These are phyloP conservation scores for Bostrychus sinensis DNA, from an alignment of 2,113 vertebrate species.

Conservation along the genomic window DNA sequence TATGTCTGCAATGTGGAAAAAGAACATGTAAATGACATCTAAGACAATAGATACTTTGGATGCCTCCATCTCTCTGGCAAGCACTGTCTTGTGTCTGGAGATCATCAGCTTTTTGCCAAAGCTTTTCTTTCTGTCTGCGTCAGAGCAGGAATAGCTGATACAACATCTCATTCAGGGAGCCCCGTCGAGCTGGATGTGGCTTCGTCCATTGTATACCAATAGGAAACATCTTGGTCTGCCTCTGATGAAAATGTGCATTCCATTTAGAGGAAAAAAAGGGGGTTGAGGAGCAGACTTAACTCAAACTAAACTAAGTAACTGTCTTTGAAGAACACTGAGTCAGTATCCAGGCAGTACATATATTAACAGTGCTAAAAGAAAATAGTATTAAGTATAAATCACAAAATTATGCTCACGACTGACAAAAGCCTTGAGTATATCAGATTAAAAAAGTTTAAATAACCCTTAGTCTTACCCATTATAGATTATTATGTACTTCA, in stretches of 20 bases:
- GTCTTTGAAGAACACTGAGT: slow-evolving; percentile 44
- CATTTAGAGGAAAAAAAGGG: slow-evolving; percentile 30
- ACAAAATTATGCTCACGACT: slow-evolving; percentile 13
- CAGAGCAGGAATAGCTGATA: slow-evolving; percentile 55
- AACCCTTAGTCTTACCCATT: slow-evolving; percentile 20
- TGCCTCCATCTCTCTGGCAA: slow-evolving; percentile 60
- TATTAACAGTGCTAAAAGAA: slow-evolving; percentile 32
- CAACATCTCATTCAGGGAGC: slow-evolving; percentile 51
- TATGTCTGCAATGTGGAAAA: slow-evolving; percentile 40
- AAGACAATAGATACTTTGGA: slow-evolving; percentile 52
- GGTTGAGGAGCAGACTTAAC: slow-evolving; percentile 38
- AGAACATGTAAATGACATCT: slow-evolving; percentile 35
- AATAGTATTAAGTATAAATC: slow-evolving; percentile 20
- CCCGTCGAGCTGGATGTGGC: slow-evolving; percentile 34
- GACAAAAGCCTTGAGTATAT: slow-evolving; percentile 36
- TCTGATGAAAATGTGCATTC: slow-evolving; percentile 61
- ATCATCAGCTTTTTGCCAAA: slow-evolving; percentile 49
- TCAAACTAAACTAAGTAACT: slow-evolving; percentile 32
- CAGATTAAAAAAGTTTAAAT: slow-evolving; percentile 42
- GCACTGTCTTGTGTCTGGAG: slow-evolving; percentile 52
- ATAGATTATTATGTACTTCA: too few species aligned
- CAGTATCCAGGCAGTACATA: slow-evolving; percentile 37
- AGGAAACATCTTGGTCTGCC: slow-evolving; percentile 37
- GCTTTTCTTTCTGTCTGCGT: slow-evolving; percentile 45
- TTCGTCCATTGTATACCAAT: slow-evolving; percentile 44